Conservation (phyloP, 2,113 vertebrate genomes). For the Cinclus mexicanus region DNA sequence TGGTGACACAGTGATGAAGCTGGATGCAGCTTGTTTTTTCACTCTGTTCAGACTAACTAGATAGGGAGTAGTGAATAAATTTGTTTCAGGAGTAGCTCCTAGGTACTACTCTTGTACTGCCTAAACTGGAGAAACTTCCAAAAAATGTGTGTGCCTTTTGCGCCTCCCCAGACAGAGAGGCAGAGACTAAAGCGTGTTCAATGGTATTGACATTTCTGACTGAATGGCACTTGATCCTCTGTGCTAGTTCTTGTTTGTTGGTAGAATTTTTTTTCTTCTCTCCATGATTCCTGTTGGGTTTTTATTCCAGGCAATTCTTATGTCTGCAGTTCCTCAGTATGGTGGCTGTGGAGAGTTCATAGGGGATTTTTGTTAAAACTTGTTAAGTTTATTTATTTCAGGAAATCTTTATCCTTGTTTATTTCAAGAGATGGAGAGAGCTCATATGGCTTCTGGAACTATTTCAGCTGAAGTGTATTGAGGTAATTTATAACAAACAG, state of each 20-base stretch:
- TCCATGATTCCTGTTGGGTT: background rate
- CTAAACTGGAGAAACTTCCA: background rate
- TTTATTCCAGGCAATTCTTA: background rate
- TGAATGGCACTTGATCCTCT: background rate
- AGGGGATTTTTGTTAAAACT: background rate
- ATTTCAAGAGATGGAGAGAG: background rate
- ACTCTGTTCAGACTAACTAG: background rate
- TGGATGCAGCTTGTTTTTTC: background rate
- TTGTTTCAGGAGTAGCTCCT: background rate
- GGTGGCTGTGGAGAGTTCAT: background rate
- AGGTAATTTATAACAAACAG: background rate
- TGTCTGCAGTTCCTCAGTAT: background rate
- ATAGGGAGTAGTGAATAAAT: background rate
- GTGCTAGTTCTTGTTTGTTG: fast-evolving
- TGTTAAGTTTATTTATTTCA: background rate
- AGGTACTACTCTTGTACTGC: background rate
- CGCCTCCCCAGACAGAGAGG: background rate
- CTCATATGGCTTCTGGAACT: background rate
- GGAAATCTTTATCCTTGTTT: background rate
- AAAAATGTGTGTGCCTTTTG: background rate
- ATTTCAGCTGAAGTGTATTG: background rate
- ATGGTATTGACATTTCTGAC: background rate
- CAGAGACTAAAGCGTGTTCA: background rate
- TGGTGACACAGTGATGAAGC: background rate
- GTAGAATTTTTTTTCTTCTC: fast-evolving